Base-by-base conservation (phyloP, 1,140 invertebrate genomes). In the Drosophila insularis region DNA sequence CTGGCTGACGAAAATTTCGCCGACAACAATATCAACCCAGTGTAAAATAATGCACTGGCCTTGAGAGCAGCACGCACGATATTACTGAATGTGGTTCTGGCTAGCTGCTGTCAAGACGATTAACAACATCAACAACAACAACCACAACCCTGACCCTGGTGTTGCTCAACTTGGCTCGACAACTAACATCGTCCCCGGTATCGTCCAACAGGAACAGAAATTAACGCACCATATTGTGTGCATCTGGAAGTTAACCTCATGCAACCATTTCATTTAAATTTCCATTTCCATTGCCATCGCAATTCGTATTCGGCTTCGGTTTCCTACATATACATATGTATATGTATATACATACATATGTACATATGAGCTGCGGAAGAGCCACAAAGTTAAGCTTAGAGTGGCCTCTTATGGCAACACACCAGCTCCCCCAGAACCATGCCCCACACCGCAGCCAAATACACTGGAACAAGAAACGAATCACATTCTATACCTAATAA, bases 11-110 rank as follows among this genome's bases (percentile, higher is more conserved):
- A 81, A 85, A 85, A 78, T 85, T 67, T 65, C 17, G 76, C 60
- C 69, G 65, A 50, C 74, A 71, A 75, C 60, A 79, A 71, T 73
- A 75, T 72, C 17, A 21, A 19, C 66, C 67, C 81, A 67, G 61
- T 68, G 69, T 87, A 89, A 87, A 87, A 84, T 89, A 87, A 89
- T 80, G 80, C 80, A 80, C 73, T 87, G 84, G 84, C 84, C 84
- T 87, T 87, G 84, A 78, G 73, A 82, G 80, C 69, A 76, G 82
- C 84, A 87, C 82, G 82, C 84, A 87, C 82, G 71, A 72, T 72
- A 68, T 74, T 74, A 72, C 65, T 81, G 74, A 19, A 17, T 50
- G 2, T 50, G 43, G 17, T 21, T 50, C 32, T 63, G 63, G 14
- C 35, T 50, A 53, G 17, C 32, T 67, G 74, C 84, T 76, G 82